A percentile compares a stretch with the other conserved stretches of the same genome.
Conservation (phyloP, 1,140 invertebrate species). For the Bilobella aurantiaca region DNA sequence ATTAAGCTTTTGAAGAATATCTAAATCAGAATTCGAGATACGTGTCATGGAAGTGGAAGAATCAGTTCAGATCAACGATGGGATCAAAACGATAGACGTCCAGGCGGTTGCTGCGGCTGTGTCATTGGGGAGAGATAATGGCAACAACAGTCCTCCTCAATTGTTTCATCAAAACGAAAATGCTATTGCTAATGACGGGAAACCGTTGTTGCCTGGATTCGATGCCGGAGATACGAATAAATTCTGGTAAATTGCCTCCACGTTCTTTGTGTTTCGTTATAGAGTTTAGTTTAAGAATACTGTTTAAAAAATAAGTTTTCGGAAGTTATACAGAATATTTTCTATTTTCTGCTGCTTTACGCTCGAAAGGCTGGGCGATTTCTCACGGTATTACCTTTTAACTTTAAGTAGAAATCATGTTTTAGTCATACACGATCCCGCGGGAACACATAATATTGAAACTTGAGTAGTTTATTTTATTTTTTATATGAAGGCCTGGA, state of each 20-base stretch:
- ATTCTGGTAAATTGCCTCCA: background rate
- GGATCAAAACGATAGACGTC: background rate
- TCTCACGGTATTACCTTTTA: constrained; percentile 48
- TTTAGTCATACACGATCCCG: no score
- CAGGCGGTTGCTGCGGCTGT: background rate
- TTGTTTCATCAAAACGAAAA: background rate
- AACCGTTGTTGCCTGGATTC: background rate
- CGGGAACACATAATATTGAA: background rate
- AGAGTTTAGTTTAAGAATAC: background rate
- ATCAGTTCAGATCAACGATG: background rate
- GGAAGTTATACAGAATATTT: background rate
- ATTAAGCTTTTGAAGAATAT: background rate
- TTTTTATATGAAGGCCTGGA: background rate
- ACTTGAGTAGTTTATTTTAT: background rate
- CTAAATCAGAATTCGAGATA: background rate
- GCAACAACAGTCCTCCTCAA: background rate
- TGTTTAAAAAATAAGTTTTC: background rate
- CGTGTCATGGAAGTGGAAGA: background rate
- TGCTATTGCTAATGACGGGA: background rate
- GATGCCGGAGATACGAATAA: background rate
- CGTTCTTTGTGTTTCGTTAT: background rate
- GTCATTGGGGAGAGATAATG: background rate
- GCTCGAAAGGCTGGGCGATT: constrained; percentile 10
- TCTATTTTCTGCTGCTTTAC: background rate
- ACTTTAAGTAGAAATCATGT: constrained; percentile 47